Evolutionary conservation across 2,113 vertebrate species (phyloP), one percentile per base, ranked within the genome.

Genomic region (Rhabdornis inornatus): DNA sequence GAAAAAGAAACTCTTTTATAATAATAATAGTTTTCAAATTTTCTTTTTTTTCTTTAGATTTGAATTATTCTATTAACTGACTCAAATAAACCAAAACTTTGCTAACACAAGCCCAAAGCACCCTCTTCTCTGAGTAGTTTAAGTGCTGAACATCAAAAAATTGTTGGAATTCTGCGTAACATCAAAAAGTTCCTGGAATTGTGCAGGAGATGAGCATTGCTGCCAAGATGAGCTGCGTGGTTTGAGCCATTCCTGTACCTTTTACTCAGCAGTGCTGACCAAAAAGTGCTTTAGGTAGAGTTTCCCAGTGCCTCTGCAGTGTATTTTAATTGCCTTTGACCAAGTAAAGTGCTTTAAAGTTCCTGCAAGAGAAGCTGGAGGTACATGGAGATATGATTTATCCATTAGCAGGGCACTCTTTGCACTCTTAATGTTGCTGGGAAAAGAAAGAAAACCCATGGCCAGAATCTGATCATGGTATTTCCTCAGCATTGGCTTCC

Each of bases 231-330:
- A 65, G n/a, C 40, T 5, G 2, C 0, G 0, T 20, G 37, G 7
- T 30, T 53, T 59, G 15, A 71, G 35, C 83, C 24, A 0, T 39
- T 72, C 11, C 35, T 33, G 2, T 19, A 11, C 33, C 63, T 64
- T 53, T 47, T 2, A 3, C 35, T 57, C 55, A 5, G 42, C 4
- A 0, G 13, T 0, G 0, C 35, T 80, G 75, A 68, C 63, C 35
- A 25, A 27, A 17, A 57, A 14, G 15, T 37, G 53, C 53, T 64
- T 50, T 6, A 18, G 33, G 21, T 56, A 49, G 66, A 35, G 30
- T 6, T n/a, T 45, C 27, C 53, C 68, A 30, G 33, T 44, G 7
- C 53, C 59, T 64, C 45, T 4, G 0, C 14, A 5, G 30, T 2
- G 19, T 11, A 11, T 28, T 55, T 77, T 7, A 28, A 40, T 60